Evolutionary conservation across 2,113 vertebrate species (phyloP).

Genomic region (Heteronetta atricapilla): DNA sequence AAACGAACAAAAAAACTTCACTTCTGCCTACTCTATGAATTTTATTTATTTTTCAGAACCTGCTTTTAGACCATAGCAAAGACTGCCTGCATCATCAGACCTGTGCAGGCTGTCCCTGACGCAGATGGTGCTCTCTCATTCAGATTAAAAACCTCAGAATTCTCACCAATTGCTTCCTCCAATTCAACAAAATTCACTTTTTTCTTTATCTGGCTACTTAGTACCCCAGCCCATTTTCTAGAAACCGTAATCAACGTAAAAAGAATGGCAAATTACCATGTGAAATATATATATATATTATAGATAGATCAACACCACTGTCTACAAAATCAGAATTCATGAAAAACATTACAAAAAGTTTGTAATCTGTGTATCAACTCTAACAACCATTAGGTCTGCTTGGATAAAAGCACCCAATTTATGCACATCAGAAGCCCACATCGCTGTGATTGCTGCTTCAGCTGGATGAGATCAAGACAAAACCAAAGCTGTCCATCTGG

Average conservation of each 20-base stretch:
- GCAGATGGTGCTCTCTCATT: background rate
- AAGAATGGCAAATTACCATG: background rate
- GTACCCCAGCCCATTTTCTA: background rate
- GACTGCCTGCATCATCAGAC: background rate
- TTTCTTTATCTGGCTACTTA: background rate
- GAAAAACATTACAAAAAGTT: background rate
- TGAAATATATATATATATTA: background rate
- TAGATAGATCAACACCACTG: background rate
- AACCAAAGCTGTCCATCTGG: background rate
- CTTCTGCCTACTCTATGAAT: background rate
- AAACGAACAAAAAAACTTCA: background rate
- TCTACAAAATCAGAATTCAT: background rate
- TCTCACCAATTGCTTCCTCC: background rate
- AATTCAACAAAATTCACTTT: background rate
- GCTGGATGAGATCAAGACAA: background rate
- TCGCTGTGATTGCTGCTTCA: background rate
- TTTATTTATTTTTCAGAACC: background rate
- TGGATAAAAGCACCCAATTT: background rate
- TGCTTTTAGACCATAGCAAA: background rate
- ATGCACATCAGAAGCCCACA: accelerated
- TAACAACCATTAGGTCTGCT: background rate
- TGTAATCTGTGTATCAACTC: background rate
- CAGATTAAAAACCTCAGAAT: background rate
- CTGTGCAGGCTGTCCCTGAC: background rate
- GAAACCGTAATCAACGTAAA: background rate